Evolutionary conservation across 2,797 vertebrate genomes (phyloP), one percentile per base, ranked within the genome.

Genomic region (Gadopsis bispinosus): DNA sequence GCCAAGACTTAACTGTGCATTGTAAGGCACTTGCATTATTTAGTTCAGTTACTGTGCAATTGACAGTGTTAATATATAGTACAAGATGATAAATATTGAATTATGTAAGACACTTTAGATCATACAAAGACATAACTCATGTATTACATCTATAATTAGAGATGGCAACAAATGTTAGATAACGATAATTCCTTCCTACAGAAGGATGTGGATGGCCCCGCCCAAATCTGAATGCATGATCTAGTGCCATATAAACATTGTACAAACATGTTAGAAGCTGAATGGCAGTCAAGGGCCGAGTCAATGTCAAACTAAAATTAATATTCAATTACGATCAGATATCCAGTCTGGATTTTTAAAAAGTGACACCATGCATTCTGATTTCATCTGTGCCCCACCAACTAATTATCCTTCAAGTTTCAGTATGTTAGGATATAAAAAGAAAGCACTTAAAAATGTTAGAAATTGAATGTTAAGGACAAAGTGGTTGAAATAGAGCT

Each of bases 21-120:
- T 63, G n/a, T 77, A 93, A 95, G 94, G 93, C 94, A 94, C 94
- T 91, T 90, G 79, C 73, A 74, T 90, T 86, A 56, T 73, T 67
- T 60, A 11, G 37, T 81, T 88, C 65, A 35, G 75, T 77, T 83
- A 63, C 58, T 85, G 83, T 87, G 77, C 64, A 50, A 45, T 80
- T 5, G 35, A 79, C 82, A 81, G 75, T 75, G 69, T 80, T 59
- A 60, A 63, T 55, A 73, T 86, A 93, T 85, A 90, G 86, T 92
- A 90, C 86, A 80, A 75, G 77, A 73, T 69, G 67, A 53, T 69
- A 86, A 70, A 82, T 75, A 33, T 71, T 80, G 62, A 84, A 69
- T 69, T 63, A 75, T 53, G 10, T 54, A 87, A 81, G 83, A 87
- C 85, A 86, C 83, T 54, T 65, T 35, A 60, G 68, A 83, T 66